Base-by-base conservation (phyloP, 2,888 invertebrate species). In the Dasysyrphus tricinctus region DNA sequence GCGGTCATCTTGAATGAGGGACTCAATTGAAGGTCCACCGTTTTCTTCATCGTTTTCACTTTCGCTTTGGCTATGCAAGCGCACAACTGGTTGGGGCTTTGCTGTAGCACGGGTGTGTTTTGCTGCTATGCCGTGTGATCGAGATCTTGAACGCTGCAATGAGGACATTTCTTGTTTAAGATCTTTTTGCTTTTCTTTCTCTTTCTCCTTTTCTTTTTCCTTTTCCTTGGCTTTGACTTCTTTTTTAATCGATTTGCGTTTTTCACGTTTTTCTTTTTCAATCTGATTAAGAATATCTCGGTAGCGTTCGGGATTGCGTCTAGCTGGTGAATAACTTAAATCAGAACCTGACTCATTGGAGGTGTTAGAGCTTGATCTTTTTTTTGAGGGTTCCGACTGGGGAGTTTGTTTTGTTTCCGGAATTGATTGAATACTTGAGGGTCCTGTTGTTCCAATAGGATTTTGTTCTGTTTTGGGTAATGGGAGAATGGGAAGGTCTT, bases 291-390 rank as follows among this genome's bases (percentile, higher is more conserved):
- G 92, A 54, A 95, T 94, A 84, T 96, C 95, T 34, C 93, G 94
- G 90, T 96, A 96, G 0, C 95, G 93, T 89, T 96, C 96, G 0
- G 96, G 95, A 91, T 95, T 94, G 16, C 95, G 93, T 3, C 94
- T 93, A 0, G 95, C 94, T 0, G 96, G 96, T 0, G 96, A 96
- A 89, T 96, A 96, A 89, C 95, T 96, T 67, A 96, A 91, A 75
- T 94, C 94, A 16, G 93, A 93, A 9, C 75, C 82, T 2, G 86
- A 86, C 7, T 12, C 86, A 59, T 57, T 74, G 7, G 65, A 75
- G 19, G 75, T 86, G 7, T 92, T 92, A 3, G 93, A 93, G 65
- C 92, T 92, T 32, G 92, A 91, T 1, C 54, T 88, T 9, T 82
- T 80, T 63, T 81, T 84, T 24, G 49, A 37, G 0, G 80, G n/a